phyloP scores from a whole-genome alignment of 1,140 invertebrate species.

The Cotesia chilonis region DNA sequence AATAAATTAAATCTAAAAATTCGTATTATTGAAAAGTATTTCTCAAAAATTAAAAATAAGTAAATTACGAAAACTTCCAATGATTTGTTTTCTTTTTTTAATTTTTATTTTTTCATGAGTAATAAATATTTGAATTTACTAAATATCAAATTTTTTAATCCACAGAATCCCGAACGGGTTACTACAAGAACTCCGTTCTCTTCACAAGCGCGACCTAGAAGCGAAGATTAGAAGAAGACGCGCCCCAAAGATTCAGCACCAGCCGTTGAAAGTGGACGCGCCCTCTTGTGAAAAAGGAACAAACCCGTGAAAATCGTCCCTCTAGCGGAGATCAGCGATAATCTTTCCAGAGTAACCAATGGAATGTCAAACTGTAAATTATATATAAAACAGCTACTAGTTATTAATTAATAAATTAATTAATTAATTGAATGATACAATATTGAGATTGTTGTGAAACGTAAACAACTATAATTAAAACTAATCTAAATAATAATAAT shows the following conservation, averaged over 20 bases:
- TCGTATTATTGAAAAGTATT: no score
- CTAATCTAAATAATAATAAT: background rate
- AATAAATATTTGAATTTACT: no score
- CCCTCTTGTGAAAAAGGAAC: conserved; percentile 2
- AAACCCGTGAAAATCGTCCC: conserved; percentile 17
- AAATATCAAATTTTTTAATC: conserved; percentile 46
- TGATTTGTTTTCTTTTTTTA: background rate
- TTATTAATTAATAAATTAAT: no score
- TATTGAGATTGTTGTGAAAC: no score
- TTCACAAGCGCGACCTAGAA: conserved; percentile 86
- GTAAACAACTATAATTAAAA: no score
- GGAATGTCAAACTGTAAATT: no score
- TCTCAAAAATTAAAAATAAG: no score
- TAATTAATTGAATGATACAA: no score
- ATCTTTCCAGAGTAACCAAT: no score
- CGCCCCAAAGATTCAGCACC: conserved; percentile 31
- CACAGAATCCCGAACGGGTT: conserved; percentile 72
- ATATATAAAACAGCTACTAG: no score
- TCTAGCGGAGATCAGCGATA: background rate
- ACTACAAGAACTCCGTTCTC: conserved; percentile 87
- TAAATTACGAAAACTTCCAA: no score
- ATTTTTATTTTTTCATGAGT: background rate
- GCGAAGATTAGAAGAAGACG: conserved; percentile 51
- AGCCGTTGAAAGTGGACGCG: background rate
- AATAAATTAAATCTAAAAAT: no score